Percentiles rank a stretch among this genome's conserved stretches.
These are phyloP conservation scores for Paralichthys olivaceus DNA, from an alignment of 2,113 vertebrate species.

Conservation along the genomic window DNA sequence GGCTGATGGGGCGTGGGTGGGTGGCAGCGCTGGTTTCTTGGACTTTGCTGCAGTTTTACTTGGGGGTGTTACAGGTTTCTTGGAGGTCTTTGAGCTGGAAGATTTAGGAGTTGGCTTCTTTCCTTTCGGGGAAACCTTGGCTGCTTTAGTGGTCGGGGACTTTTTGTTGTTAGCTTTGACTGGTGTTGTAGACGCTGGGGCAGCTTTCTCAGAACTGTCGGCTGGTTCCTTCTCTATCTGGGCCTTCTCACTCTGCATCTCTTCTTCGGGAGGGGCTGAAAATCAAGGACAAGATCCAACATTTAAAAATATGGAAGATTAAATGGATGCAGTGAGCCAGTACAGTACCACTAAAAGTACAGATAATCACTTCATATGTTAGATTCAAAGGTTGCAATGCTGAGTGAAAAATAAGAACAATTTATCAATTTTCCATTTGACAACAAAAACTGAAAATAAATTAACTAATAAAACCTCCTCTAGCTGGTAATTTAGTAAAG, in stretches of 20 bases:
- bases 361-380: neutral
- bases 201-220: conserved; percentile 56
- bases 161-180: conserved; percentile 70
- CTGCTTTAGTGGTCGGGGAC: conserved; percentile 49
- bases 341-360: neutral
- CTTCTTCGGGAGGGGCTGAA: conserved; percentile 75
- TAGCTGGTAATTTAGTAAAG: neutral
- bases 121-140: conserved; percentile 72
- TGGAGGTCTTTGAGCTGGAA: conserved; percentile 60
- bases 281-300: conserved; percentile 44
- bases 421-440: neutral
- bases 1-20: conserved; percentile 52
- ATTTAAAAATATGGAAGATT: conserved; percentile 31
- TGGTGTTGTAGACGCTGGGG: conserved; percentile 13
- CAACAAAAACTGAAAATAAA: neutral
- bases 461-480: neutral
- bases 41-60: conserved; percentile 63
- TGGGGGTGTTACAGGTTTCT: conserved; percentile 54
- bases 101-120: conserved; percentile 56
- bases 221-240: conserved; percentile 56
- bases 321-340: neutral
- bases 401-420: neutral
- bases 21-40: conserved; percentile 68
- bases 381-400: neutral
- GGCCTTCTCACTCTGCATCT: conserved; percentile 62